Percentiles rank a stretch among this genome's conserved stretches.
Conservation (phyloP, 2,888 invertebrate species). For the Xestia c-nigrum region DNA sequence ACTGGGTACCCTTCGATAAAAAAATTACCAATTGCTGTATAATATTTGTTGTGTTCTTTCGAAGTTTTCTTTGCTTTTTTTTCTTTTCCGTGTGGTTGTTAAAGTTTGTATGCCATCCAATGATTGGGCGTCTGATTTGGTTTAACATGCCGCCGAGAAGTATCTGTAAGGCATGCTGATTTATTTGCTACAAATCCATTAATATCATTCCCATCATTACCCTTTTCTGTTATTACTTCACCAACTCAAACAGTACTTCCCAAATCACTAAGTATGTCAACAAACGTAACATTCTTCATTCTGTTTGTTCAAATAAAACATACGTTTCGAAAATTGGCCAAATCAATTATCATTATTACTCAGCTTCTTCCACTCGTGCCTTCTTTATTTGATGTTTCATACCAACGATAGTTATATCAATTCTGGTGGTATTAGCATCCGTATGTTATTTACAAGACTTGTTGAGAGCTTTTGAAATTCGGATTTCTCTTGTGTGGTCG, state of each 20-base stretch:
- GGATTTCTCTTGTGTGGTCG: constrained; percentile 68
- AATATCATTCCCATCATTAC: background rate
- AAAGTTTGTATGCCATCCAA: no score
- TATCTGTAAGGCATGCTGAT: no score
- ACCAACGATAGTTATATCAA: constrained; percentile 82
- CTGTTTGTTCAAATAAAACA: constrained; percentile 65
- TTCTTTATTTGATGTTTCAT: constrained; percentile 76
- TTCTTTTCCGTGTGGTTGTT: no score
- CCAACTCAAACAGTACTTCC: constrained; percentile 19
- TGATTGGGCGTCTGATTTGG: no score
- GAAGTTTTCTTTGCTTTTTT: background rate
- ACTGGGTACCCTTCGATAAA: background rate
- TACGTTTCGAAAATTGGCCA: constrained; percentile 77
- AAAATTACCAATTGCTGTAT: background rate
- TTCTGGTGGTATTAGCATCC: constrained; percentile 79
- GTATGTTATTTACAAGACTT: constrained; percentile 60
- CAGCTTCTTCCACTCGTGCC: constrained; percentile 74
- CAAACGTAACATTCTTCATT: constrained; percentile 57
- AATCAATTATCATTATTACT: constrained; percentile 79
- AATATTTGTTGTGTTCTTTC: background rate
- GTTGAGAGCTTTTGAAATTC: constrained; percentile 59
- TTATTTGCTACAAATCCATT: background rate
- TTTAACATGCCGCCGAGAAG: no score
- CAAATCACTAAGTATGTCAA: constrained; percentile 62
- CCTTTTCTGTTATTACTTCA: background rate